phyloP scores from a whole-genome alignment of 2,888 invertebrate genomes.

The Ochropacha duplaris region DNA sequence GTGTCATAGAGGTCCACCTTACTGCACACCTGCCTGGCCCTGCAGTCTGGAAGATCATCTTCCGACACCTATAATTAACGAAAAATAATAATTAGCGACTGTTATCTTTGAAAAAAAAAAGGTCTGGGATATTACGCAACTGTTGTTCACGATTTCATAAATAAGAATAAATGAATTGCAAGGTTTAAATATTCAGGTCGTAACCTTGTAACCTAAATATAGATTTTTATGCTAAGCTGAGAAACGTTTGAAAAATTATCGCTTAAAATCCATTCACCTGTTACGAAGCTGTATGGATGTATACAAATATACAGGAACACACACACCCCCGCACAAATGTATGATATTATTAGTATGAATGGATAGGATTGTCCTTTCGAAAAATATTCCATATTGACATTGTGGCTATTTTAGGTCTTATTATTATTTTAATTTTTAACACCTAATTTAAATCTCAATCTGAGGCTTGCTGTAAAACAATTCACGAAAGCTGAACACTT shows the following conservation, averaged over 20 bases:
- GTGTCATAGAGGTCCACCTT: constrained; percentile 93
- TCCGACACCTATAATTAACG: constrained; percentile 86
- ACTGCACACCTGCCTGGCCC: constrained; percentile 91
- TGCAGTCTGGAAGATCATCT: constrained; percentile 90
- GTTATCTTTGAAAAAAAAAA: constrained; percentile 16
- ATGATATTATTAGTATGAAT: too few relatives aligned
- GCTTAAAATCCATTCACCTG: too few relatives aligned
- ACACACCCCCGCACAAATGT: too few relatives aligned
- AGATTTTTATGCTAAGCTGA: not conserved
- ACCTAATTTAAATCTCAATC: not conserved
- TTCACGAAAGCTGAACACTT: not conserved
- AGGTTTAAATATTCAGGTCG: not conserved
- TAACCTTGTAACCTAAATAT: not conserved
- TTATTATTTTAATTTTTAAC: too few relatives aligned
- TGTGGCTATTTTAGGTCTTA: too few relatives aligned
- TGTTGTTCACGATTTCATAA: not conserved
- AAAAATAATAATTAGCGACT: constrained; percentile 16
- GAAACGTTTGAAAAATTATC: not conserved
- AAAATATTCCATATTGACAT: too few relatives aligned
- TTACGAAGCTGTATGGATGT: too few relatives aligned
- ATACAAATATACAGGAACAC: too few relatives aligned
- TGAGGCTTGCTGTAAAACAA: not conserved
- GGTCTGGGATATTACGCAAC: not conserved
- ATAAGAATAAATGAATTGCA: not conserved
- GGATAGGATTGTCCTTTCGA: too few relatives aligned